Evolutionary conservation across 2,113 vertebrate genomes (phyloP).

Genomic region (Mus spicilegus): DNA sequence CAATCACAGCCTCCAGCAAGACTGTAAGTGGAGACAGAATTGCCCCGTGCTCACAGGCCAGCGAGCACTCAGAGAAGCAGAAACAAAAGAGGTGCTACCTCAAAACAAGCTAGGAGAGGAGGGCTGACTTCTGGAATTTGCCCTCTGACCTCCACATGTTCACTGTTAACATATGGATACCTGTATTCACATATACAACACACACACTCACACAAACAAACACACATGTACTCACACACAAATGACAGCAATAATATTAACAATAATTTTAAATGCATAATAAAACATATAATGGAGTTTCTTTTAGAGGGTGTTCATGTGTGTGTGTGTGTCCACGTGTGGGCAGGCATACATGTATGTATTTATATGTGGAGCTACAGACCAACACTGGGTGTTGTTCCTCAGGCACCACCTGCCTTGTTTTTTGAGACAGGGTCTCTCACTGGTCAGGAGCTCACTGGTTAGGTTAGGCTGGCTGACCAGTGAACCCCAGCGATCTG

Average conservation of each 20-base stretch:
- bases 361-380: not conserved
- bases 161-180: not conserved
- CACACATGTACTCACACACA: not conserved
- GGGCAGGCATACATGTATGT: not conserved
- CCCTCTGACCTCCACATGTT: not conserved
- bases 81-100: not conserved
- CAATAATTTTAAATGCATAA: not conserved
- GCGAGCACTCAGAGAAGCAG: not conserved
- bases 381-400: not conserved
- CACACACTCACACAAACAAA: not conserved
- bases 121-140: not conserved
- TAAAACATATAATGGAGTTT: not conserved
- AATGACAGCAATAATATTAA: not conserved
- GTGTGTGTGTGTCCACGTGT: not conserved
- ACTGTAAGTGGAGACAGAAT: not conserved
- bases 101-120: not conserved
- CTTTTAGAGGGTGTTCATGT: not conserved
- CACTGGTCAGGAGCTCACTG: not conserved
- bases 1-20: not conserved
- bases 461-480: not conserved
- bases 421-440: not conserved
- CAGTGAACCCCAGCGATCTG: not conserved
- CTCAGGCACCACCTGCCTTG: not conserved
- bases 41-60: not conserved
- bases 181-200: not conserved